A percentile compares a stretch with the other conserved stretches of the same genome.
phyloP scores from a whole-genome alignment of 2,888 invertebrate species.

The Zygogramma bicolorata region DNA sequence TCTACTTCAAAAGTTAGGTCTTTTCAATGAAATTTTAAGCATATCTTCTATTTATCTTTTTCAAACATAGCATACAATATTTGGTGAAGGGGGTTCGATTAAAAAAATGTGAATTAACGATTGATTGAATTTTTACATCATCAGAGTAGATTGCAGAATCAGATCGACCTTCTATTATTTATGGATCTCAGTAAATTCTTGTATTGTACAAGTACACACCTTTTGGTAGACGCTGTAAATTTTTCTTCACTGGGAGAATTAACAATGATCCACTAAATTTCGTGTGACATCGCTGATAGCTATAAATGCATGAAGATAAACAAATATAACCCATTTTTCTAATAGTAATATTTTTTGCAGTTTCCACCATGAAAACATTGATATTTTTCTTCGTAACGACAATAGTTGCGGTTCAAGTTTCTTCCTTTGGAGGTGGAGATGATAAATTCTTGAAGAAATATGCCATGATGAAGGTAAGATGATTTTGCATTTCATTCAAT shows the following conservation, averaged over 20 bases:
- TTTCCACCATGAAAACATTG: conserved; percentile 44
- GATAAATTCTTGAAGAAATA: conserved; percentile 79
- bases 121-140: no score
- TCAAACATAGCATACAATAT: no score
- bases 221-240: background rate
- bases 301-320: background rate
- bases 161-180: no score
- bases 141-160: no score
- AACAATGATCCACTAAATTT: background rate
- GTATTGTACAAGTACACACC: background rate
- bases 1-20: no score
- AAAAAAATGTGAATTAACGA: no score
- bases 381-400: conserved; percentile 17
- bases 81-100: no score
- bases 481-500: background rate
- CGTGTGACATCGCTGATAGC: background rate
- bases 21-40: no score
- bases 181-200: no score
- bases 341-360: conserved; percentile 16
- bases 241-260: background rate
- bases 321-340: background rate
- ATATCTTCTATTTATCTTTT: no score
- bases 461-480: conserved; percentile 78
- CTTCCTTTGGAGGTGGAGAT: conserved; percentile 71
- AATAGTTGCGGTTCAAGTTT: conserved; percentile 52